A percentile compares a stretch with the other conserved stretches of the same genome.
Evolutionary conservation across 2,888 invertebrate species (phyloP).

Genomic region (Scaptomyza caliginosa): DNA sequence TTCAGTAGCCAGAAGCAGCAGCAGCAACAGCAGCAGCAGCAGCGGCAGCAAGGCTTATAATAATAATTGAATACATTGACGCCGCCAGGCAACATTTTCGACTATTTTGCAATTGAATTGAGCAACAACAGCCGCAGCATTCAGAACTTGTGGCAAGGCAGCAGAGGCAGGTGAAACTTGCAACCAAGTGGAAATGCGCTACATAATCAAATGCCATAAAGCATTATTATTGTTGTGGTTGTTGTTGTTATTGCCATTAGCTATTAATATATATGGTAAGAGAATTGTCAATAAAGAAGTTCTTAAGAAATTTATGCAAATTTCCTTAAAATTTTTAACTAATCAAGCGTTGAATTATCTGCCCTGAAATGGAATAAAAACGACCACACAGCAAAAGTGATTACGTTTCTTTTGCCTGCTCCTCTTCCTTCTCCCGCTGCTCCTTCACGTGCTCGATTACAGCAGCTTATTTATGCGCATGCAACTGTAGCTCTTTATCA

Average conservation of each 20-base stretch:
- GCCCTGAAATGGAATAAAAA: conserved; percentile 5
- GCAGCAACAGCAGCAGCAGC: conserved; percentile 6
- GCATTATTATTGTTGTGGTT: conserved; percentile 20
- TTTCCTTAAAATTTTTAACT: neutral
- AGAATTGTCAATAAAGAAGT: neutral
- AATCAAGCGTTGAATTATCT: conserved; percentile 25
- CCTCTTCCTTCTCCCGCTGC: no score
- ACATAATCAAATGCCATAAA: conserved; percentile 55
- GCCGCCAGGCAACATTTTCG: conserved; percentile 44
- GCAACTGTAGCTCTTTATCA: conserved; percentile 75
- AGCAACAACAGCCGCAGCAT: conserved; percentile 9
- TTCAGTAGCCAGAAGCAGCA: conserved; percentile 24
- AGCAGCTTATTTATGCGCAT: conserved; percentile 60
- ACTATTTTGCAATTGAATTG: conserved; percentile 63
- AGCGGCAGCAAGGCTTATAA: conserved; percentile 65
- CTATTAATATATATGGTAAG: conserved; percentile 37
- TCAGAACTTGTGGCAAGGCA: conserved; percentile 1
- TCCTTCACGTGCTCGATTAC: neutral
- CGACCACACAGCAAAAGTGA: conserved; percentile 64
- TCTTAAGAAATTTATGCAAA: neutral
- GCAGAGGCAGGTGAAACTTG: conserved; percentile 59
- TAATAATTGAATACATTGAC: conserved; percentile 72
- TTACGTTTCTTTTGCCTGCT: conserved; percentile 12
- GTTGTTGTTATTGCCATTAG: conserved; percentile 15
- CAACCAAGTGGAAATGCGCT: conserved; percentile 51